Percentiles rank a stretch among this genome's conserved stretches.
Evolutionary conservation across 2,113 vertebrate genomes (phyloP).

Genomic region (Cisticola juncidis): DNA sequence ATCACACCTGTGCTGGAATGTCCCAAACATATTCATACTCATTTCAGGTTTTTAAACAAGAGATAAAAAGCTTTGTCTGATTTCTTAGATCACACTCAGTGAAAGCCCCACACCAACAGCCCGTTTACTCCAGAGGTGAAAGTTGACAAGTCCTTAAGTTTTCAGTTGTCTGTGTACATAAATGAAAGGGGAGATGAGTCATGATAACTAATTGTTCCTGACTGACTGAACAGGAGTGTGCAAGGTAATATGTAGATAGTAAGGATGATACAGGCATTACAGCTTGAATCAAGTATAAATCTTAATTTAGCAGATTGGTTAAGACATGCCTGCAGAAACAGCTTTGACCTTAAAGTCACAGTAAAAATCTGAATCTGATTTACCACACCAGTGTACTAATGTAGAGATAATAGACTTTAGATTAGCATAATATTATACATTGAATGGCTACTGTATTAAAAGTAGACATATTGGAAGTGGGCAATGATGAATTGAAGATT

Average conservation of each 20-base stretch:
- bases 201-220: neutral
- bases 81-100: neutral
- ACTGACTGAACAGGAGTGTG: neutral
- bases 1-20: neutral
- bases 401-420: neutral
- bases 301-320: neutral
- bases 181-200: neutral
- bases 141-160: neutral
- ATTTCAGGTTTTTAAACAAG: neutral
- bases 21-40: neutral
- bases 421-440: conserved; percentile 51
- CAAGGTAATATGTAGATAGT: neutral
- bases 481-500: neutral
- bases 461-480: neutral
- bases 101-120: neutral
- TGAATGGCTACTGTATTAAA: conserved; percentile 34
- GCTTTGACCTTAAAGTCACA: neutral
- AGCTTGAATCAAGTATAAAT: neutral
- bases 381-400: neutral
- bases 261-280: neutral
- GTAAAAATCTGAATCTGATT: neutral
- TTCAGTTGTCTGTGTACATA: neutral
- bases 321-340: neutral
- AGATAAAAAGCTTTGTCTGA: neutral
- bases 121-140: neutral